Percentiles rank a stretch among this genome's conserved stretches.
These are phyloP conservation scores for Lithophane semibrunnea DNA, from an alignment of 2,888 invertebrate species.

Conservation along the genomic window DNA sequence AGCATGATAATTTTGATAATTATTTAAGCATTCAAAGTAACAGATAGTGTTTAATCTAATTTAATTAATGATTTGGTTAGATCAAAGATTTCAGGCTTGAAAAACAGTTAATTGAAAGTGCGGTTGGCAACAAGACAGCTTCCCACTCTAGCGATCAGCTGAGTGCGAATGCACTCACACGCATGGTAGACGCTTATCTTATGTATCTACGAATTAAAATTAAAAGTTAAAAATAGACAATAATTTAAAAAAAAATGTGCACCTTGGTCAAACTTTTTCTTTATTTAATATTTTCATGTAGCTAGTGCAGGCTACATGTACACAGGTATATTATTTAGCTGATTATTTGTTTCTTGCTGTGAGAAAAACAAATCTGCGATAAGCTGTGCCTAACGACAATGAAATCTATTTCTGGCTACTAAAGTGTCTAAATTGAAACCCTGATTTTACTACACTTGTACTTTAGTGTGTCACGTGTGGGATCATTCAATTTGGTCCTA, in stretches of 20 bases:
- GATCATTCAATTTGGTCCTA: conserved; percentile 58
- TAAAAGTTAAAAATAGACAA: background rate
- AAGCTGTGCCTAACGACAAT: conserved; percentile 9
- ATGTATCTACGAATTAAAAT: conserved; percentile 19
- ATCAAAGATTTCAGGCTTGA: conserved; percentile 19
- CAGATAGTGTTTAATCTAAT: conserved; percentile 18
- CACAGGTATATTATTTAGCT: background rate
- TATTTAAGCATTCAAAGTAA: background rate
- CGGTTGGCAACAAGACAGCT: conserved; percentile 60
- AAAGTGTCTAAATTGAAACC: conserved; percentile 23
- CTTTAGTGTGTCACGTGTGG: conserved; percentile 43
- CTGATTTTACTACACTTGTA: conserved; percentile 39
- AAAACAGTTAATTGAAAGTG: conserved; percentile 38
- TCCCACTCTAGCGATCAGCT: conserved; percentile 47
- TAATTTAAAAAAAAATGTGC: background rate
- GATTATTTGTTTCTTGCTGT: background rate
- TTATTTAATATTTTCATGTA: background rate
- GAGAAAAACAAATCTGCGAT: conserved; percentile 7
- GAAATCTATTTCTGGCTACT: conserved; percentile 47
- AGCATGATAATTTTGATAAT: conserved; percentile 17
- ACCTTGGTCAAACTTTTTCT: background rate
- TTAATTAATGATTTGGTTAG: conserved; percentile 1
- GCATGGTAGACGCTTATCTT: background rate
- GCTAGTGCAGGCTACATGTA: background rate
- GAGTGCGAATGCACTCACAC: conserved; percentile 41